These are phyloP conservation scores for Ceratotherium simum DNA, from an alignment of 2,113 vertebrate species.

Conservation along the genomic window DNA sequence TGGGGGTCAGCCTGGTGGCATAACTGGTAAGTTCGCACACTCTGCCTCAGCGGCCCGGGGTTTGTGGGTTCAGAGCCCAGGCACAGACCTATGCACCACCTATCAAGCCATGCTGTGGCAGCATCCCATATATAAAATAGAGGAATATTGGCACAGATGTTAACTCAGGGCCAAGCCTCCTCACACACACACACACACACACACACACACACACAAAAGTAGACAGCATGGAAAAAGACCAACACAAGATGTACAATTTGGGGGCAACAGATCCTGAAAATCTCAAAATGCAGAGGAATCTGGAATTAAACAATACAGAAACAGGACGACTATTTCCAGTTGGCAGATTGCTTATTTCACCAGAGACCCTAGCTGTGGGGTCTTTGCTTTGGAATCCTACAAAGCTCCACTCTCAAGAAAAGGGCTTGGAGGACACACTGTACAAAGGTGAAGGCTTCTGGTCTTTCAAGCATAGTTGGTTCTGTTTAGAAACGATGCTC, in stretches of 20 bases:
- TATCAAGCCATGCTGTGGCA: no score
- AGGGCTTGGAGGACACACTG: no score
- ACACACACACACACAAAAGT: background rate
- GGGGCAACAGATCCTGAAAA: background rate
- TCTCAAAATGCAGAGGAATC: background rate
- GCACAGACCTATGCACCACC: no score
- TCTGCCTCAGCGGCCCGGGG: no score
- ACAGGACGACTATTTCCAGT: fast-evolving
- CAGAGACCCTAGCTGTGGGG: background rate
- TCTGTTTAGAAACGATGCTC: background rate
- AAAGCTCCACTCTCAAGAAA: background rate
- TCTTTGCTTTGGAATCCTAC: background rate
- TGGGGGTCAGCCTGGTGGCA: no score
- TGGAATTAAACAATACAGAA: background rate
- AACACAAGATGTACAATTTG: background rate
- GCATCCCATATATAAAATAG: no score
- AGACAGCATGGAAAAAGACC: background rate
- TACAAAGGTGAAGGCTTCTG: background rate
- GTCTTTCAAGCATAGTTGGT: background rate
- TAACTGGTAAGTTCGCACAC: no score
- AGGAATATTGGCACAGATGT: no score
- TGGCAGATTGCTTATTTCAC: background rate
- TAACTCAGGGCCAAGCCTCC: no score
- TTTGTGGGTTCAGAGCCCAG: no score
- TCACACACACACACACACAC: no score